A percentile compares a stretch with the other conserved stretches of the same genome.
These are phyloP conservation scores for Mirounga angustirostris DNA, from an alignment of 2,113 vertebrate genomes.

Conservation along the genomic window DNA sequence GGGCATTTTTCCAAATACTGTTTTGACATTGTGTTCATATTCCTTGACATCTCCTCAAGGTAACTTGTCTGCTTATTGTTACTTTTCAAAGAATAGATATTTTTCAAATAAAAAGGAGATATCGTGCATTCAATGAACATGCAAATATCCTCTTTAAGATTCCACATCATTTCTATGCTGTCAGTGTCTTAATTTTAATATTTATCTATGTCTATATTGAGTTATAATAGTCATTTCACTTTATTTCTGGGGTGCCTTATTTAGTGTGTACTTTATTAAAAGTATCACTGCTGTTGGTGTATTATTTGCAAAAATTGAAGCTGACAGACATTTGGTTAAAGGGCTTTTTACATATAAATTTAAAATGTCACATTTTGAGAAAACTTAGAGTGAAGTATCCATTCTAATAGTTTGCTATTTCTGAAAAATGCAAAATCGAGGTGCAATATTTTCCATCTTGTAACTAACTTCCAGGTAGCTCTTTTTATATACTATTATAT, in stretches of 20 bases:
- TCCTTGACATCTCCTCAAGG: constrained; percentile 16
- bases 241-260: constrained; percentile 27
- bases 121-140: constrained; percentile 50
- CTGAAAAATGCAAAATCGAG: neutral
- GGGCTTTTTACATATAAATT: constrained; percentile 69
- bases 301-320: constrained; percentile 65
- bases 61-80: neutral
- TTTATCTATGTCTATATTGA: constrained; percentile 79
- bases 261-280: constrained; percentile 78
- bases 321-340: constrained; percentile 57
- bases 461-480: neutral
- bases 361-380: constrained; percentile 14
- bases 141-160: constrained; percentile 64
- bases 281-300: constrained; percentile 41
- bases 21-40: neutral
- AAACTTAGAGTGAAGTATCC: constrained; percentile 40
- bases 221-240: constrained; percentile 78
- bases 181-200: constrained; percentile 78
- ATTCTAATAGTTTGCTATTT: constrained; percentile 58
- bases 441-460: neutral
- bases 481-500: neutral
- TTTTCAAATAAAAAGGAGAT: neutral
- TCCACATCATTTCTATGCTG: constrained; percentile 66
- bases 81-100: neutral
- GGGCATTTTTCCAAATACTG: neutral